Evolutionary conservation across 2,113 vertebrate genomes (phyloP).

Genomic region (Semicossyphus pulcher): DNA sequence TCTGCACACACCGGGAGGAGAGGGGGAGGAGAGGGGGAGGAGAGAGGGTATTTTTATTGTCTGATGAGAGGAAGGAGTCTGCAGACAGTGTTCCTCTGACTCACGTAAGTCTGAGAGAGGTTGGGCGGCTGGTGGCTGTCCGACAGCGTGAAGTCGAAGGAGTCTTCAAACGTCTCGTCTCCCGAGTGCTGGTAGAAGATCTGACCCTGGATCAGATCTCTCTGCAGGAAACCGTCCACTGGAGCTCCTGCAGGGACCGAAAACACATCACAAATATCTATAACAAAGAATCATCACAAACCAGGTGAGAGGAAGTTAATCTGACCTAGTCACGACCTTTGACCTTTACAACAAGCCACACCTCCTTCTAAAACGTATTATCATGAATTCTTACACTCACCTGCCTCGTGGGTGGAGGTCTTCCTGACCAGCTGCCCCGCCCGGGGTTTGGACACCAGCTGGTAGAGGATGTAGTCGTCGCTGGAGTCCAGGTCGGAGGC

Average conservation of each 20-base stretch:
- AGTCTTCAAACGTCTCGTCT: conserved; percentile 82
- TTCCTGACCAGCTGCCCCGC: conserved; percentile 76
- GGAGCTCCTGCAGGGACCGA: conserved; percentile 53
- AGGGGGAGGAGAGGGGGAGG: neutral
- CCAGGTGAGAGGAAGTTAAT: too few relatives aligned
- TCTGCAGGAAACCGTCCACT: conserved; percentile 81
- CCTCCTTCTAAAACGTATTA: neutral
- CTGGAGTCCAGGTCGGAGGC: conserved; percentile 83
- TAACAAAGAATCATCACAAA: too few relatives aligned
- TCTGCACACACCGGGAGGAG: conserved; percentile 58
- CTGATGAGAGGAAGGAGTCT: too few relatives aligned
- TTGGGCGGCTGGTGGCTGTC: conserved; percentile 82
- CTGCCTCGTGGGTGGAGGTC: conserved; percentile 55
- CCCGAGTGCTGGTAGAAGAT: conserved; percentile 83
- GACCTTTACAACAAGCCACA: too few relatives aligned
- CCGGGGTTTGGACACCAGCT: conserved; percentile 31
- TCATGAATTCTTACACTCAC: conserved; percentile 23
- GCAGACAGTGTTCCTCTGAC: neutral
- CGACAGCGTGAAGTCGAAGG: conserved; percentile 79
- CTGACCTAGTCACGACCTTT: too few relatives aligned
- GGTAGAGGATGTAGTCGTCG: conserved; percentile 78
- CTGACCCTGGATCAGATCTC: conserved; percentile 78
- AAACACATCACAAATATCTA: neutral
- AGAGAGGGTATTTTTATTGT: too few relatives aligned
- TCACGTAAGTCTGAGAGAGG: conserved; percentile 81